These are phyloP conservation scores for Pogonomyrmex californicus DNA, from an alignment of 1,140 invertebrate genomes.

Conservation along the genomic window DNA sequence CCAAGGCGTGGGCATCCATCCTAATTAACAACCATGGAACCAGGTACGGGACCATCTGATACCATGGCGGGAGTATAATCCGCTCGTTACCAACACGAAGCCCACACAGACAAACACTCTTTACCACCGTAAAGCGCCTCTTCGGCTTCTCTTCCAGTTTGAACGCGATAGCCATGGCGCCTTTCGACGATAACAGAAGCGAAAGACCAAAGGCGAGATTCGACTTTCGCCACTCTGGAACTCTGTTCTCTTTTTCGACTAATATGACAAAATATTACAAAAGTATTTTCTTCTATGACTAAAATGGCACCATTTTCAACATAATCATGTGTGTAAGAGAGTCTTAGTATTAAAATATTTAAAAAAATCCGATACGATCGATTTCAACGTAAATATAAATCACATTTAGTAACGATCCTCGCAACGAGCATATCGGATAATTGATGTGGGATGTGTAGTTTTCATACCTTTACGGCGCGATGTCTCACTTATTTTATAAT, in stretches of 20 bases:
- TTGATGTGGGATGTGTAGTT: conserved; percentile 31
- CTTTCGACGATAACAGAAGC: conserved; percentile 55
- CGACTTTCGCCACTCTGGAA: not conserved
- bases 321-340: not conserved
- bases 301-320: not conserved
- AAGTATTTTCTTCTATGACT: not conserved
- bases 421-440: conserved; percentile 5
- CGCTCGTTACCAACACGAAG: conserved; percentile 85
- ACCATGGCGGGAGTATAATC: conserved; percentile 83
- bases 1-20: conserved; percentile 86
- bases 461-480: conserved; percentile 19
- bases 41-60: conserved; percentile 85
- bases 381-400: not conserved
- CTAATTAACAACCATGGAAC: conserved; percentile 86
- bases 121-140: conserved; percentile 71
- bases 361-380: not conserved
- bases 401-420: conserved; percentile 4
- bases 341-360: not conserved
- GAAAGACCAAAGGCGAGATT: conserved; percentile 9
- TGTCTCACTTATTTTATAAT: conserved; percentile 32
- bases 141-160: conserved; percentile 66
- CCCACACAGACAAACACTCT: conserved; percentile 78
- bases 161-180: conserved; percentile 73
- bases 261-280: not conserved
- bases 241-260: not conserved